These are phyloP conservation scores for Tetrax tetrax DNA, from an alignment of 2,113 vertebrate species.

Conservation along the genomic window DNA sequence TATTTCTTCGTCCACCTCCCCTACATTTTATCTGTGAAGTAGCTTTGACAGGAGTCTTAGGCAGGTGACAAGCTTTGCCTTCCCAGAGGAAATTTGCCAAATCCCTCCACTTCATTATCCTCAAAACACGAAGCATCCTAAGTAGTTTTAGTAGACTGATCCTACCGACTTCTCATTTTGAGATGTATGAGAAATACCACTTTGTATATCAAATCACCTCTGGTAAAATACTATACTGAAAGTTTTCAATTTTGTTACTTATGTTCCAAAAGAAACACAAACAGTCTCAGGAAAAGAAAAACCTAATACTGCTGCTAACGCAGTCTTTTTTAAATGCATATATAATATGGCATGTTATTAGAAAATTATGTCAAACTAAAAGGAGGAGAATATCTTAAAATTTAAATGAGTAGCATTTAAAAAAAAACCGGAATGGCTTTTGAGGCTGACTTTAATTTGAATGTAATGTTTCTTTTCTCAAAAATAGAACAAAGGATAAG, in stretches of 20 bases:
- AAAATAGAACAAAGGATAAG: not conserved
- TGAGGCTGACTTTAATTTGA: not conserved
- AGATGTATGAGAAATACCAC: not conserved
- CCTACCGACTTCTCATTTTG: not conserved
- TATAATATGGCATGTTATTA: not conserved
- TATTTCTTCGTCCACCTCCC: not conserved
- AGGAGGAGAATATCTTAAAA: not conserved
- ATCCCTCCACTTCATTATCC: not conserved
- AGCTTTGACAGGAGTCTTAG: not conserved
- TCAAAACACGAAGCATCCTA: not conserved
- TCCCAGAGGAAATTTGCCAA: not conserved
- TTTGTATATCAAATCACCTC: not conserved
- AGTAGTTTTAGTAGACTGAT: not conserved
- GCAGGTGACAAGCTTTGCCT: not conserved
- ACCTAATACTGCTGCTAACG: not conserved
- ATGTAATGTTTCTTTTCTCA: not conserved
- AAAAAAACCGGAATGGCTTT: not conserved
- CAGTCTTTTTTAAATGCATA: not conserved
- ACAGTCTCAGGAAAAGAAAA: not conserved
- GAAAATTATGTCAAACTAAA: not conserved
- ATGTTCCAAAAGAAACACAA: not conserved
- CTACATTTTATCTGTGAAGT: not conserved
- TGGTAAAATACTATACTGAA: not conserved
- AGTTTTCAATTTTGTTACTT: not conserved
- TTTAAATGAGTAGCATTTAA: not conserved